These are phyloP conservation scores for Perccottus glenii DNA, from an alignment of 2,113 vertebrate genomes.

Conservation along the genomic window DNA sequence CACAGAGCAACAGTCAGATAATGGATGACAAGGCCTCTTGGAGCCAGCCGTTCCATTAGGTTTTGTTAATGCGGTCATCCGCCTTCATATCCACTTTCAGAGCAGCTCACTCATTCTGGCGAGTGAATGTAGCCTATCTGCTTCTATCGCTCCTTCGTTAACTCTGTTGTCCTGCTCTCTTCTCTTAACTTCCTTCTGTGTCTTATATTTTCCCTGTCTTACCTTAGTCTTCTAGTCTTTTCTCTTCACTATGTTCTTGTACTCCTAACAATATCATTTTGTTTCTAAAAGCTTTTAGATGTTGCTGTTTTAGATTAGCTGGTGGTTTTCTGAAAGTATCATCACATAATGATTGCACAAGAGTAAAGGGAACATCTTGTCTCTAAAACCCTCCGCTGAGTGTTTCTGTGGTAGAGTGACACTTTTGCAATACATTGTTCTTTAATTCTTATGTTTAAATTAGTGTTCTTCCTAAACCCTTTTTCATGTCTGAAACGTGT, in stretches of 20 bases:
- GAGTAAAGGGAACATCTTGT: conserved; percentile 37
- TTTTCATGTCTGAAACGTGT: conserved; percentile 1
- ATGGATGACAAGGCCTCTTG: conserved; percentile 76
- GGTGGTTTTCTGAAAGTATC: conserved; percentile 22
- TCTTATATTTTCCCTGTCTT: neutral
- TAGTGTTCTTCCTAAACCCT: neutral
- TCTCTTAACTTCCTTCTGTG: conserved; percentile 17
- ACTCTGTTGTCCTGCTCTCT: conserved; percentile 19
- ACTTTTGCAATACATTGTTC: conserved; percentile 45
- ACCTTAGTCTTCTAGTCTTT: neutral
- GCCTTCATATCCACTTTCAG: conserved; percentile 75
- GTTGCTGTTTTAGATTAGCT: conserved; percentile 39
- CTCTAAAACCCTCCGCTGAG: conserved; percentile 13
- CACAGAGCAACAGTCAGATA: conserved; percentile 75
- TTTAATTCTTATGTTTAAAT: conserved; percentile 25
- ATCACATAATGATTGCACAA: conserved; percentile 43
- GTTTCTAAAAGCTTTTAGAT: conserved; percentile 2
- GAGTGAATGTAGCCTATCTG: conserved; percentile 28
- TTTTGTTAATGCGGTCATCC: conserved; percentile 80
- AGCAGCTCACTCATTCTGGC: conserved; percentile 63
- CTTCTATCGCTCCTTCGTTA: conserved; percentile 9
- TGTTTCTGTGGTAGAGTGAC: conserved; percentile 23
- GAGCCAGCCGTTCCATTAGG: conserved; percentile 82
- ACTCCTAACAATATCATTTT: neutral
- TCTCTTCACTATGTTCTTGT: neutral